These are phyloP conservation scores for Leucozona laternaria DNA, from an alignment of 2,888 invertebrate species.

Conservation along the genomic window DNA sequence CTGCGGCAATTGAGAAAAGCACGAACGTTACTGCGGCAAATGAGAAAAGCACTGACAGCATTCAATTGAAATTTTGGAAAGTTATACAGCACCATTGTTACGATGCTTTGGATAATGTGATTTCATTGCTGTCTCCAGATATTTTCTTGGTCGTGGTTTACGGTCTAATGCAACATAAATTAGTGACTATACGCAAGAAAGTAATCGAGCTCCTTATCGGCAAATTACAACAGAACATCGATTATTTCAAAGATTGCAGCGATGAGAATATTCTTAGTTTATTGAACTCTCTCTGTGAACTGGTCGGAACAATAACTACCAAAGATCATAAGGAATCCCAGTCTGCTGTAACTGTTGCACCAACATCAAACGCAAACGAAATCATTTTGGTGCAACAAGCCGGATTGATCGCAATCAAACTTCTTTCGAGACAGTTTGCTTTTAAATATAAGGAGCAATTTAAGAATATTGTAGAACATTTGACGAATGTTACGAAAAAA, in stretches of 20 bases:
- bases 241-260: slow-evolving; percentile 86
- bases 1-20: slow-evolving; percentile 87
- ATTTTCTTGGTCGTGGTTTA: slow-evolving; percentile 92
- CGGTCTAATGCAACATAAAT: slow-evolving; percentile 89
- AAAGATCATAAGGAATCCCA: slow-evolving; percentile 83
- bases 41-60: slow-evolving; percentile 86
- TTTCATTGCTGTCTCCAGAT: slow-evolving; percentile 90
- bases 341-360: slow-evolving; percentile 79
- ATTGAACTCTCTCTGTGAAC: slow-evolving; percentile 86
- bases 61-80: slow-evolving; percentile 91
- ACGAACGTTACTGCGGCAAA: slow-evolving; percentile 86
- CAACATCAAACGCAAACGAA: slow-evolving; percentile 83
- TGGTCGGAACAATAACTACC: slow-evolving; percentile 85
- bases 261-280: slow-evolving; percentile 85
- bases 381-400: slow-evolving; percentile 91
- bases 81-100: slow-evolving; percentile 91
- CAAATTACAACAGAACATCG: slow-evolving; percentile 89
- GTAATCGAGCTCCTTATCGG: slow-evolving; percentile 93
- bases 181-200: slow-evolving; percentile 90
- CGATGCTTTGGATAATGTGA: slow-evolving; percentile 92
- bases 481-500: slow-evolving; percentile 85
- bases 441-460: slow-evolving; percentile 88
- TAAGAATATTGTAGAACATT: slow-evolving; percentile 87
- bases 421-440: slow-evolving; percentile 91
- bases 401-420: slow-evolving; percentile 91